Base-by-base conservation (phyloP, 2,113 vertebrate genomes). In the Urocolius indicus region DNA sequence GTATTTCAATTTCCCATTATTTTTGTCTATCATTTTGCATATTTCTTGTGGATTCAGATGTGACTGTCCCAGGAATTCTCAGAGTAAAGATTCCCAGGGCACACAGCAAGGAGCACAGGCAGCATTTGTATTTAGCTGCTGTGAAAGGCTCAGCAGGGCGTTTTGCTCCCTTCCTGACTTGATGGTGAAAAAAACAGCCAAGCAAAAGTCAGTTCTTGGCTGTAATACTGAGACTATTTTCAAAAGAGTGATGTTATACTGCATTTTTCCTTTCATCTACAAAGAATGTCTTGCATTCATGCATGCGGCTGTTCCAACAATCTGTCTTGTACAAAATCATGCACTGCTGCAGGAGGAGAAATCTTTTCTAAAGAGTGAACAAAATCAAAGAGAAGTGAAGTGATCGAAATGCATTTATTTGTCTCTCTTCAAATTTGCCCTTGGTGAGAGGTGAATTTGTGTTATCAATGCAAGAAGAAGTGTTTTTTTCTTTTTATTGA, bases 121-220 rank as follows among this genome's bases (percentile, higher is more conserved):
- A 88, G 19, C 29, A 41, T 13, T 77, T 20, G 16, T 86, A 57
- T 80, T 90, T 69, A 86, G 87, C 66, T 92, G 92, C 48, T 83
- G 55, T 71, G 85, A 85, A 91, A 54, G 45, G 43, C 72, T 93
- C 87, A 61, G 62, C 16, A 1, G 89, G 87, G 45, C 38, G 84
- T 22, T 88, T 58, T 78, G 59, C 72, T 88, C 82, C 51, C 38
- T 92, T 77, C 38, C 48, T 66, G 48, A 51, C 67, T 95, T 80
- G 32, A 93, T 66, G 34, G 75, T 57, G 51, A 79, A 94, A 65
- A 86, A 92, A 83, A 32, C 65, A 92, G 87, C 67, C 93, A 95
- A 95, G 65, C 57, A 90, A 95, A 93, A 95, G 92, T 86, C 87
- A 95, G 79, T 86, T 84, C 79, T 91, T 96, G 92, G 85, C 93